Base-by-base conservation (phyloP, 2,113 vertebrate species). In the Rhea pennata region DNA sequence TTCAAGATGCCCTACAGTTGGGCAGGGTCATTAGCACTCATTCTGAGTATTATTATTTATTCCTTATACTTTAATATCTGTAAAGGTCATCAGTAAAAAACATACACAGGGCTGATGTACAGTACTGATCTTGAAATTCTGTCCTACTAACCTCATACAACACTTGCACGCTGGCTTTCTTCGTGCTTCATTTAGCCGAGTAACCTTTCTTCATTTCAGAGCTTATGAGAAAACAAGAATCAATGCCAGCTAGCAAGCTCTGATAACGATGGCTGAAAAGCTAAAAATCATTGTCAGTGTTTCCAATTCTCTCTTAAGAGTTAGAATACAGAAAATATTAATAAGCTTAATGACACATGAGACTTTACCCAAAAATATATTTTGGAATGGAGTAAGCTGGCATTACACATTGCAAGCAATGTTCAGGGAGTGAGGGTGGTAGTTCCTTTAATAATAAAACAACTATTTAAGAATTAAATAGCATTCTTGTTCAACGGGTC, bases 171-270 rank as follows among this genome's bases (percentile, higher is more conserved):
- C 77, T 88, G 75, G 56, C 66, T 95, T 78, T 93, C 36, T 67
- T 91, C 71, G 82, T 36, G 87, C 80, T 91, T 95, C 87, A 86
- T 94, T 96, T 92, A 94, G 70, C 65, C 91, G 42, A 84, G 42
- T 67, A 97, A 95, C 85, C 77, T 88, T 96, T 95, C 66, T 75
- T 87, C 56, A 75, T 89, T 36, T 65, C 69, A 79, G 80, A 50
- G 85, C 71, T 95, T 85, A 90, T 1, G 19, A 46, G 69, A 76
- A 93, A 96, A 97, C 80, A 6, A 91, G 88, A 96, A 93, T 67
- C 65, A 74, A 27, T 77, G 84, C 56, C 84, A 93, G 81, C 74
- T 84, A 95, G 86, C 31, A 92, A 90, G 71, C n/a, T 73, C 56
- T 78, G 36, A 64, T 90, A 95, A 88, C 33, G 39, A 86, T 76